Evolutionary conservation across 2,113 vertebrate genomes (phyloP).

Genomic region (Phoenicopterus ruber): DNA sequence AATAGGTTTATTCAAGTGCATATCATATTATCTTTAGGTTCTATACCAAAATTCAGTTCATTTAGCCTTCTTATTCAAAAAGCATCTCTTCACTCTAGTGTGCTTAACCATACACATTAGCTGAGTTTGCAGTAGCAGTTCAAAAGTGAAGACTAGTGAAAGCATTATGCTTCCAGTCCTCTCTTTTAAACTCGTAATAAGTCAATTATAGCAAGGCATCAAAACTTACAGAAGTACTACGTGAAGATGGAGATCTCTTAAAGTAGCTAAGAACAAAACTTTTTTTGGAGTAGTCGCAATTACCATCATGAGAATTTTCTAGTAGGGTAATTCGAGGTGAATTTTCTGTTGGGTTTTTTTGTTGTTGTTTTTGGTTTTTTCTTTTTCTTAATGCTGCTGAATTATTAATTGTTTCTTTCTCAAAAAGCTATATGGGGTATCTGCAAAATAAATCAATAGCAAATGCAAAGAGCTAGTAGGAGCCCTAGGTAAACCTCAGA

Average conservation of each 20-base stretch:
- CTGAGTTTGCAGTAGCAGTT: neutral
- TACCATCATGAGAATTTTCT: neutral
- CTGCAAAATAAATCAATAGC: neutral
- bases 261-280: neutral
- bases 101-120: neutral
- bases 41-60: neutral
- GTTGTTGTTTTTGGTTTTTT: neutral
- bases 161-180: neutral
- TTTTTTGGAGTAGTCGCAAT: neutral
- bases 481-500: neutral
- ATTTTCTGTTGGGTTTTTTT: neutral
- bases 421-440: neutral
- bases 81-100: neutral
- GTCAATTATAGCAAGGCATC: neutral
- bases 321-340: neutral
- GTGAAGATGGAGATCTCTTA: neutral
- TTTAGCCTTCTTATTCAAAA: neutral
- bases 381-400: neutral
- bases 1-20: neutral
- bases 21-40: neutral
- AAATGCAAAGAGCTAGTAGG: neutral
- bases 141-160: neutral
- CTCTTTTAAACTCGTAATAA: neutral
- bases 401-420: neutral
- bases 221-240: neutral